These are phyloP conservation scores for Cyrtodaria siliqua DNA, from an alignment of 2,888 invertebrate genomes.

Conservation along the genomic window DNA sequence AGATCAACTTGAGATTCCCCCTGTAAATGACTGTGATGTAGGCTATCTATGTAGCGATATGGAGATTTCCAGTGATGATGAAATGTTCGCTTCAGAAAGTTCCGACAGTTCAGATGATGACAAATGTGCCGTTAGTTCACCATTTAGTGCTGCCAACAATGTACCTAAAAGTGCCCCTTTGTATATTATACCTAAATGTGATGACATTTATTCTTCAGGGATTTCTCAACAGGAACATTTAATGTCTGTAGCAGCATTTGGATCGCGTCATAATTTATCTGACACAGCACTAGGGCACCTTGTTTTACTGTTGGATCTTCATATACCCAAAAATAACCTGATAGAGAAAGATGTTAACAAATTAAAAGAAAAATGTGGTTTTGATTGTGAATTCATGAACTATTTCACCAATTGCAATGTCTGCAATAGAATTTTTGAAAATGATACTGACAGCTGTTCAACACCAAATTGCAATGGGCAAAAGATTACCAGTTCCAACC, in stretches of 20 bases:
- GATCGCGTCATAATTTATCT: constrained; percentile 31
- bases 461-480: constrained; percentile 34
- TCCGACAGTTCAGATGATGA: not conserved
- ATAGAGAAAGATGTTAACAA: constrained; percentile 6
- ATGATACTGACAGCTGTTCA: constrained; percentile 14
- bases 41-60: not conserved
- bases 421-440: constrained; percentile 18
- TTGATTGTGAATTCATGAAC: constrained; percentile 17
- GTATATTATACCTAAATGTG: constrained; percentile 16
- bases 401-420: constrained; percentile 17
- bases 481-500: not conserved
- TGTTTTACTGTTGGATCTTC: constrained; percentile 12
- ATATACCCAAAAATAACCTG: constrained; percentile 22
- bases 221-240: constrained; percentile 31
- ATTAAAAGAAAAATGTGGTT: constrained; percentile 23
- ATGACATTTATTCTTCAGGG: constrained; percentile 7
- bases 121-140: not conserved
- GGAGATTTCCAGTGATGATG: not conserved
- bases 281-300: constrained; percentile 21
- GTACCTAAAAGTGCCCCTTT: constrained; percentile 12
- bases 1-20: too few relatives aligned
- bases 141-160: not conserved
- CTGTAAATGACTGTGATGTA: not conserved
- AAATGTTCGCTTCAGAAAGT: not conserved
- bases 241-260: constrained; percentile 21